Evolutionary conservation across 1,140 invertebrate species (phyloP).

Genomic region (Limonius californicus): DNA sequence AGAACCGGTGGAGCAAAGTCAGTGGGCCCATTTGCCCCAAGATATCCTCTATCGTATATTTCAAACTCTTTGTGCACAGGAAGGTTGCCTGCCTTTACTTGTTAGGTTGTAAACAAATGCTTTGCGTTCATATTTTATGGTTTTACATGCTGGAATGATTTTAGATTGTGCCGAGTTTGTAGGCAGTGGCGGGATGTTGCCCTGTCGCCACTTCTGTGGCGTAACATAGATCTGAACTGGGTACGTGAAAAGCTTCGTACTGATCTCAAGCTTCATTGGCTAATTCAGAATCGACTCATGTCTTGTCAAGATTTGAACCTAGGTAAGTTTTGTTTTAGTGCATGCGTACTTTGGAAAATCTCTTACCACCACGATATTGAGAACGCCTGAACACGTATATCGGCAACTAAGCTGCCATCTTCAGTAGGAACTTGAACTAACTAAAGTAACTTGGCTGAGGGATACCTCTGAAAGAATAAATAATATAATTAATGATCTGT

Average conservation of each 20-base stretch:
- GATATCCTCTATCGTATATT: slow-evolving; percentile 69
- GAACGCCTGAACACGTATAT: too few relatives aligned
- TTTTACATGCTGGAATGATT: slow-evolving; percentile 24
- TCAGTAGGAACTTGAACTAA: too few relatives aligned
- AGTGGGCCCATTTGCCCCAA: slow-evolving; percentile 61
- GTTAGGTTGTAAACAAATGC: slow-evolving; percentile 56
- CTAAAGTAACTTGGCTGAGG: too few relatives aligned
- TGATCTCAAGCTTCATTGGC: slow-evolving; percentile 68
- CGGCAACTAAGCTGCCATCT: too few relatives aligned
- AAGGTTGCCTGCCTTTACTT: slow-evolving; percentile 69
- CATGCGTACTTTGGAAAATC: too few relatives aligned
- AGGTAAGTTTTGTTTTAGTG: slow-evolving; percentile 58
- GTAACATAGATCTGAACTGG: slow-evolving; percentile 70
- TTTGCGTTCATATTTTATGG: slow-evolving; percentile 9
- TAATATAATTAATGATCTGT: too few relatives aligned
- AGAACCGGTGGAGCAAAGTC: slow-evolving; percentile 52
- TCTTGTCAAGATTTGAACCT: slow-evolving; percentile 71
- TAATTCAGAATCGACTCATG: slow-evolving; percentile 68
- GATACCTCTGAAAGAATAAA: too few relatives aligned
- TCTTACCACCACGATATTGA: too few relatives aligned
- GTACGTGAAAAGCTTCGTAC: slow-evolving; percentile 70
- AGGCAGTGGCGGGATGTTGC: slow-evolving; percentile 69
- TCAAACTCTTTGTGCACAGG: slow-evolving; percentile 57
- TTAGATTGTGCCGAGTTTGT: slow-evolving; percentile 70
- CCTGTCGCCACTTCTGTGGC: slow-evolving; percentile 65